Conservation (phyloP, 2,888 invertebrate genomes). For the Allacma fusca region DNA sequence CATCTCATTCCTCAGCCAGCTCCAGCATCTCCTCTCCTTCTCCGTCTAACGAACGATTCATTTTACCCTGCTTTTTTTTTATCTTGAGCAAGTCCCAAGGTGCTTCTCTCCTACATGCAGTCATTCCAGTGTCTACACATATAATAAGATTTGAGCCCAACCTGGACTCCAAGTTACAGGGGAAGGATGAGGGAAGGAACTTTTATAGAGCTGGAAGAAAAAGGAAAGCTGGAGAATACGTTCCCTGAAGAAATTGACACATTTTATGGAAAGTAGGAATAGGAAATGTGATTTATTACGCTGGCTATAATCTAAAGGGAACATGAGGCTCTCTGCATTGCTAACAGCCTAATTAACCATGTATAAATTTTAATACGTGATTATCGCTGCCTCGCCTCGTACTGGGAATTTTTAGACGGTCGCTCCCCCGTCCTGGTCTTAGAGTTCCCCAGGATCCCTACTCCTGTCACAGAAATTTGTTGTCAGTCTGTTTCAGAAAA, state of each 20-base stretch:
- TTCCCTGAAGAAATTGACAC: slow-evolving; percentile 35
- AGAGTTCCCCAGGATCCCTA: no score
- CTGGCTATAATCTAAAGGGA: slow-evolving; percentile 18
- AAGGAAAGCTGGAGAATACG: slow-evolving; percentile 10
- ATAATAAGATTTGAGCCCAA: no score
- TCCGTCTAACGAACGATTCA: slow-evolving; percentile 22
- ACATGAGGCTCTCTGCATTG: slow-evolving; percentile 21
- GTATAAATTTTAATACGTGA: slow-evolving; percentile 22
- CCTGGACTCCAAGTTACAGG: neutral
- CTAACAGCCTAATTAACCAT: slow-evolving; percentile 26
- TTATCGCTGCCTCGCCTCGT: neutral
- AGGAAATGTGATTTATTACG: slow-evolving; percentile 30
- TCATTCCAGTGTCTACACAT: no score
- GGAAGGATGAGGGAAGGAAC: neutral
- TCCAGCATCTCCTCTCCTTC: neutral
- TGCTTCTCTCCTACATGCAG: neutral
- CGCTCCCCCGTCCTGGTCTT: no score
- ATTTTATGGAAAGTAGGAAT: slow-evolving; percentile 28
- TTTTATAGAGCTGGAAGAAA: neutral
- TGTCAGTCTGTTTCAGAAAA: no score
- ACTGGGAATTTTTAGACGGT: neutral
- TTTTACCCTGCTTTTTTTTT: slow-evolving; percentile 25
- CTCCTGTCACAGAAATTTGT: no score
- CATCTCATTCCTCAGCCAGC: neutral
- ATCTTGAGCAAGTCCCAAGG: slow-evolving; percentile 6